Evolutionary conservation across 92 coral and sea anemone species (phyloP).

Genomic region (Paramuricea clavata): DNA sequence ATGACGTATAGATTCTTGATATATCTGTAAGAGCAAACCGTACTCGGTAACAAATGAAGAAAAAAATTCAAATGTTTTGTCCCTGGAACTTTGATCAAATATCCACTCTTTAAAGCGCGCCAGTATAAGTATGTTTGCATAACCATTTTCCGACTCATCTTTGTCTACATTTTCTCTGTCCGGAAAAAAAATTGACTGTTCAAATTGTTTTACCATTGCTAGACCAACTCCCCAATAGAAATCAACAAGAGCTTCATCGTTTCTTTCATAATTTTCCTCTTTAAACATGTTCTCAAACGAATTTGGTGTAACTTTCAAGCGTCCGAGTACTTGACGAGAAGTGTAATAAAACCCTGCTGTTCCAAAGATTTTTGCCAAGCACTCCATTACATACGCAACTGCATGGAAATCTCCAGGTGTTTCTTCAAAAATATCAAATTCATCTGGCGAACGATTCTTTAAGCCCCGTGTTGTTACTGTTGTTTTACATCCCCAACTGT

Average conservation of each 20-base stretch:
- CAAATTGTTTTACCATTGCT: slow-evolving; percentile 21
- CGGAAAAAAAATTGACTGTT: not conserved
- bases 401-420: slow-evolving; percentile 43
- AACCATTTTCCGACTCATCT: too few relatives aligned
- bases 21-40: not conserved
- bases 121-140: not conserved
- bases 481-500: slow-evolving; percentile 32
- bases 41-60: not conserved
- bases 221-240: slow-evolving; percentile 32
- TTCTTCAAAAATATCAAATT: slow-evolving; percentile 35
- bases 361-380: slow-evolving; percentile 33
- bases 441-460: slow-evolving; percentile 32
- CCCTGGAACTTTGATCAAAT: not conserved
- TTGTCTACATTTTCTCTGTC: not conserved
- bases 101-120: not conserved
- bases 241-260: slow-evolving; percentile 16
- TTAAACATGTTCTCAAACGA: slow-evolving; percentile 33
- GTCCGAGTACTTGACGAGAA: too few relatives aligned
- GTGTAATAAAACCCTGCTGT: slow-evolving; percentile 39
- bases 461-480: slow-evolving; percentile 37
- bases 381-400: slow-evolving; percentile 29
- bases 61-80: not conserved
- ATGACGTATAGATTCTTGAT: slow-evolving; percentile 9
- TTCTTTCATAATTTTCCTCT: slow-evolving; percentile 52
- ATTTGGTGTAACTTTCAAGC: too few relatives aligned